Conservation (phyloP, 2,888 invertebrate genomes). For the Lacanobia oleracea region DNA sequence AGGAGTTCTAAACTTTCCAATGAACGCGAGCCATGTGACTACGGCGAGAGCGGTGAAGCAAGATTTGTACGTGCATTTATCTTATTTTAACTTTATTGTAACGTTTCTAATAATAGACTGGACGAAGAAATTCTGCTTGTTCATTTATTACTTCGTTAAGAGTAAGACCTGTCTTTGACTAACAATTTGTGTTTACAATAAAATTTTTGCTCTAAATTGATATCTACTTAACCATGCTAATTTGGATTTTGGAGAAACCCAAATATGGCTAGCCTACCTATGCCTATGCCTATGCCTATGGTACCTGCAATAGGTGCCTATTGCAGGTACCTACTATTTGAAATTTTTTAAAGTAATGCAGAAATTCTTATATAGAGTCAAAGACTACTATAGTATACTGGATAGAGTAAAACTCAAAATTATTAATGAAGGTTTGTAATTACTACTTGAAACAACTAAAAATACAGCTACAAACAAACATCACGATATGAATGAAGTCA, state of each 20-base stretch:
- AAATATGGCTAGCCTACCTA: neutral
- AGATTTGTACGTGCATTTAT: constrained; percentile 84
- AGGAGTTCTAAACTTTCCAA: constrained; percentile 84
- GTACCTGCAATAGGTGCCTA: neutral
- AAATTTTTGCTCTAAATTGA: neutral
- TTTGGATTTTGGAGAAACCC: neutral
- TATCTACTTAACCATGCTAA: too few species aligned
- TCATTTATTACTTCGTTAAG: constrained; percentile 43
- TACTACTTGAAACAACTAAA: neutral
- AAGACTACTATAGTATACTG: too few species aligned
- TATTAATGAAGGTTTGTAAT: neutral
- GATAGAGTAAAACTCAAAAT: neutral
- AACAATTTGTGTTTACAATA: neutral
- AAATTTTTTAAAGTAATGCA: neutral
- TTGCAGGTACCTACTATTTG: too few species aligned
- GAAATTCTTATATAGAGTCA: neutral
- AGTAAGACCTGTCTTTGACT: constrained; percentile 12
- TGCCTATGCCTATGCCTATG: too few species aligned
- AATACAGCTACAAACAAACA: constrained; percentile 11
- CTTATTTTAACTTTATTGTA: constrained; percentile 81
- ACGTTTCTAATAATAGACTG: constrained; percentile 76
- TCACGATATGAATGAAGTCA: constrained; percentile 45
- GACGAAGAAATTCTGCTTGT: constrained; percentile 59
- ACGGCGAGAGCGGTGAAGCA: constrained; percentile 79
- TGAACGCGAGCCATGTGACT: constrained; percentile 87